Evolutionary conservation across 2,113 vertebrate genomes (phyloP), one percentile per base, ranked within the genome.

Genomic region (Austrofundulus limnaeus): DNA sequence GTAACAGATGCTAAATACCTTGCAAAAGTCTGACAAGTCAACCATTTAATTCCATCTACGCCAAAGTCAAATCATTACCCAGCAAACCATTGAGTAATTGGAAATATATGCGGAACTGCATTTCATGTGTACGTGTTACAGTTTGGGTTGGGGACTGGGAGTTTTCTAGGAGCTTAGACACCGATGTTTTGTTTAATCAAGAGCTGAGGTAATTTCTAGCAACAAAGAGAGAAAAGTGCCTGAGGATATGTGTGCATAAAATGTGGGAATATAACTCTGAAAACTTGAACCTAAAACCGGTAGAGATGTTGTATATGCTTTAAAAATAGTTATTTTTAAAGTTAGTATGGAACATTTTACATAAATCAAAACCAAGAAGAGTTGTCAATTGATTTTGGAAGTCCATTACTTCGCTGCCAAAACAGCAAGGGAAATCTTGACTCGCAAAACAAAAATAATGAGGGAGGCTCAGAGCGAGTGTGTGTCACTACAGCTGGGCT

Each of bases 181-280:
- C 52, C 81, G 72, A 76, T 57, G 50, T 87, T 86, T 86, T 80
- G 68, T 81, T 87, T 87, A 88, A 91, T 89, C 78, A 86, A 89
- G 68, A 66, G 81, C 72, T 80, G 60, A 80, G 49, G 75, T 82
- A 77, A 89, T 87, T 82, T 82, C 71, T 34, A 2, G 70, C 75
- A 82, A 79, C 80, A 88, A 85, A 82, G 61, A 70, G 72, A 78
- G 66, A 38, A 67, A 65, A 87, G 68, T 49, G 54, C 70, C 15
- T 52, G 17, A 34, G 37, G 43, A 15, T 59, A 31, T 38, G 24
- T 46, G 43, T 13, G 50, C 62, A 25, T 28, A 21, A 23, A 53
- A 34, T 15, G 14, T 70, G 17, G 66, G 38, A 56, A 42, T 38
- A 41, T 21, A 38, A 8, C 20, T 4, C 43, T 21, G 31, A 51